A percentile compares a stretch with the other conserved stretches of the same genome.
phyloP scores from a whole-genome alignment of 2,888 invertebrate species.

The Chrysomela aeneicollis region DNA sequence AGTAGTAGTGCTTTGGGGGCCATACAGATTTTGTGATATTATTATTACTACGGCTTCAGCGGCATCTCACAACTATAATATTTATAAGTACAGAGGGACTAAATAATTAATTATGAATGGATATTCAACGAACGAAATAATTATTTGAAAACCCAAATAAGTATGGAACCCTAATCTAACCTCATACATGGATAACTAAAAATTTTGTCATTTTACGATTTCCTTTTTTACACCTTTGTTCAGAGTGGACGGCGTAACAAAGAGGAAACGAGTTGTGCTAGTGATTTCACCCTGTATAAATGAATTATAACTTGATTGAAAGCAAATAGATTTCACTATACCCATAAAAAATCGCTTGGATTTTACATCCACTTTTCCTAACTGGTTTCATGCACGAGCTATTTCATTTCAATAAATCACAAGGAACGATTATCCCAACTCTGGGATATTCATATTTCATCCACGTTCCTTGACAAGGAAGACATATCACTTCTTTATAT shows the following conservation, averaged over 20 bases:
- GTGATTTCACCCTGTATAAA: no score
- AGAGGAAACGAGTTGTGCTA: no score
- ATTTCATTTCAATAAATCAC: conserved; percentile 21
- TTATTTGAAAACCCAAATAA: no score
- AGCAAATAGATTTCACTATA: background rate
- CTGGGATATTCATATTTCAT: background rate
- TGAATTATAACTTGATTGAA: no score
- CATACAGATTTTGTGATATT: background rate
- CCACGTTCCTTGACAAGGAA: background rate
- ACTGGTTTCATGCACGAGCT: conserved; percentile 7
- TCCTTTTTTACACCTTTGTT: no score
- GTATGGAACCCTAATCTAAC: no score
- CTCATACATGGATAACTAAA: no score
- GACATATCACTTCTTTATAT: background rate
- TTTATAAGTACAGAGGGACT: no score
- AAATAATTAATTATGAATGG: no score
- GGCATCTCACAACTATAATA: background rate
- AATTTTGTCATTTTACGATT: no score
- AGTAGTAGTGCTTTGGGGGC: background rate
- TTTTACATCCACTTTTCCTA: background rate
- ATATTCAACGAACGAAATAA: no score
- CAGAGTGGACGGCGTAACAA: no score
- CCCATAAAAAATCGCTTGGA: background rate
- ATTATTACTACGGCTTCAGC: background rate
- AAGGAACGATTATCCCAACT: conserved; percentile 20